Evolutionary conservation across 1,140 invertebrate genomes (phyloP).

Genomic region (Globodera rostochiensis): DNA sequence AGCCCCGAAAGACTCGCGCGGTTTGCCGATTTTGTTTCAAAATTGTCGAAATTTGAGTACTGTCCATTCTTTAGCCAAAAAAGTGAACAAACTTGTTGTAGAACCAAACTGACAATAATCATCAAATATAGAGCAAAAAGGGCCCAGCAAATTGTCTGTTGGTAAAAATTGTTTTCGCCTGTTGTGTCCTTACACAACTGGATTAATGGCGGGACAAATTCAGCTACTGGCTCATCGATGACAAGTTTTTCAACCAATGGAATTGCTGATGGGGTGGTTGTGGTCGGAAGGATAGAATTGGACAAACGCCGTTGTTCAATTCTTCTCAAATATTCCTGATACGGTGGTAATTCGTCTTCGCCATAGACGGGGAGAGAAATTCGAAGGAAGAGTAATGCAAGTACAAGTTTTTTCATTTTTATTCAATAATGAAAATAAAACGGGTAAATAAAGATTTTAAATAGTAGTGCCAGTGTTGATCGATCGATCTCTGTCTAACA

Average conservation of each 20-base stretch:
- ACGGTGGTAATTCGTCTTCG: too few relatives aligned
- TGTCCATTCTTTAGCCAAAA: constrained; percentile 15
- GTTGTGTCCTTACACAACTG: not conserved
- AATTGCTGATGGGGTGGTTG: not conserved
- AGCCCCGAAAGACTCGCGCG: not conserved
- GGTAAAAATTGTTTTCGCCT: not conserved
- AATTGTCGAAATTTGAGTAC: constrained; percentile 10
- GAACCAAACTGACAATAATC: not conserved
- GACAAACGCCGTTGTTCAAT: too few relatives aligned
- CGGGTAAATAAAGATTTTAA: too few relatives aligned
- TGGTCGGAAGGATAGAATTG: too few relatives aligned
- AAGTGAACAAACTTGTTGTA: not conserved
- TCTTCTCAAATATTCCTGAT: too few relatives aligned
- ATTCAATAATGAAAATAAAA: too few relatives aligned
- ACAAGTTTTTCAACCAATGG: not conserved
- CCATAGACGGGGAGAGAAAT: too few relatives aligned
- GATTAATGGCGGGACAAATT: not conserved
- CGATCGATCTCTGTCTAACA: too few relatives aligned
- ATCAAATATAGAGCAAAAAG: not conserved
- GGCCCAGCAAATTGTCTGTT: not conserved
- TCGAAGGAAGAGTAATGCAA: too few relatives aligned
- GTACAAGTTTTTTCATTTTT: too few relatives aligned
- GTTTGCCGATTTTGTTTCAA: constrained; percentile 10
- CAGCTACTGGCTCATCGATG: not conserved
- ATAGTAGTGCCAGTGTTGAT: too few relatives aligned